These are phyloP conservation scores for Hoplostethus mediterraneus DNA, from an alignment of 2,797 vertebrate genomes.

Conservation along the genomic window DNA sequence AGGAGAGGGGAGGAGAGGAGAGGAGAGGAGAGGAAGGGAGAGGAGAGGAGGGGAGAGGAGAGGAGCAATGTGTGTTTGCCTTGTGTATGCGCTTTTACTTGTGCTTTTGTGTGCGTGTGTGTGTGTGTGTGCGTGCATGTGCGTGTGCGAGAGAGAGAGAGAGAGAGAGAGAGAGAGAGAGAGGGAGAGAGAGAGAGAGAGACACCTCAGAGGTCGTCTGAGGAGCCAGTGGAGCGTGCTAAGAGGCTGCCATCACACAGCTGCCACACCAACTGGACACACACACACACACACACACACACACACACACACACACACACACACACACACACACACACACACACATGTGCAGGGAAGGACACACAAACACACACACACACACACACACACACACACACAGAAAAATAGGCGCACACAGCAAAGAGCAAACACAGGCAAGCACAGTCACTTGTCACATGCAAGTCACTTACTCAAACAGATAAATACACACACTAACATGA, in stretches of 20 bases:
- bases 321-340: slow-evolving; percentile 4
- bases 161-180: slow-evolving; percentile 5
- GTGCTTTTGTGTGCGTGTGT: neutral
- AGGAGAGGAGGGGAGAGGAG: neutral
- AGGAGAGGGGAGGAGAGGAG: neutral
- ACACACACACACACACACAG: slow-evolving; percentile 4
- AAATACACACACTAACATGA: slow-evolving; percentile 19
- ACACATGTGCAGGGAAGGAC: slow-evolving; percentile 21
- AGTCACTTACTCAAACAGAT: slow-evolving; percentile 48
- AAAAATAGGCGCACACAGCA: slow-evolving; percentile 34
- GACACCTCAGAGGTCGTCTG: slow-evolving; percentile 74
- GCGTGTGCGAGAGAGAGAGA: slow-evolving; percentile 30
- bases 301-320: slow-evolving; percentile 3
- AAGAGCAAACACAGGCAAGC: slow-evolving; percentile 34
- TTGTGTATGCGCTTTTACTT: neutral
- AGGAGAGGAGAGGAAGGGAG: too few species aligned
- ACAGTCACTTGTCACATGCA: slow-evolving; percentile 41
- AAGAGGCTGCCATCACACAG: slow-evolving; percentile 73
- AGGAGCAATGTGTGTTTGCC: slow-evolving; percentile 8
- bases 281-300: slow-evolving; percentile 12
- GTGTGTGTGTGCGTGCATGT: slow-evolving; percentile 1
- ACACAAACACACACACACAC: slow-evolving; percentile 14
- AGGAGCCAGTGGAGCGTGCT: slow-evolving; percentile 73
- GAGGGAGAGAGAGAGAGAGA: too few species aligned
- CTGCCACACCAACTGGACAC: slow-evolving; percentile 72